Percentiles rank a stretch among this genome's conserved stretches.
These are phyloP conservation scores for Kryptolebias marmoratus DNA, from an alignment of 2,113 vertebrate species.

Conservation along the genomic window DNA sequence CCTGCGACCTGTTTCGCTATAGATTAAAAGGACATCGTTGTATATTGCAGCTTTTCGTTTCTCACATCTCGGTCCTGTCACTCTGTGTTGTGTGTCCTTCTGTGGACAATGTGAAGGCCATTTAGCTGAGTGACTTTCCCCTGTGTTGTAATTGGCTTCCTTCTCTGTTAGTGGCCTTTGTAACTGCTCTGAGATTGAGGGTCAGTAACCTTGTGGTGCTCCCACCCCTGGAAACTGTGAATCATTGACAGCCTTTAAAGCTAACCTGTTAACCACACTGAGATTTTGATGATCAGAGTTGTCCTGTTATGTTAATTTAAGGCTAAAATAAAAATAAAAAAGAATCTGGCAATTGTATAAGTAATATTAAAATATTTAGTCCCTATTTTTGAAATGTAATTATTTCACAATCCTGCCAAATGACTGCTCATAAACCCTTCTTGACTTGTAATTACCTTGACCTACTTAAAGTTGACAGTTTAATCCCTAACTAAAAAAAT, in stretches of 20 bases:
- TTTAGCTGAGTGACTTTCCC: conserved; percentile 53
- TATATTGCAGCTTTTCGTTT: conserved; percentile 38
- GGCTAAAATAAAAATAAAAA: conserved; percentile 25
- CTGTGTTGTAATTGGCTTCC: conserved; percentile 34
- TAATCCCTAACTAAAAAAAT: not conserved
- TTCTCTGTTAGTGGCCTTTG: conserved; percentile 23
- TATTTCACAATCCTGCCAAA: not conserved
- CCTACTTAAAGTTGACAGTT: not conserved
- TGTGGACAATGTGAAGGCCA: conserved; percentile 42
- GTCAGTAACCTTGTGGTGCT: conserved; percentile 30
- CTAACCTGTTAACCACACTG: conserved; percentile 13
- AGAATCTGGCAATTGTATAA: not conserved
- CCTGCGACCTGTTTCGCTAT: conserved; percentile 19
- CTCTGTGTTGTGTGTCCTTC: conserved; percentile 15
- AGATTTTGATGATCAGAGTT: conserved; percentile 21
- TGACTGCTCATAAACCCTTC: not conserved
- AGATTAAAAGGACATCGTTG: conserved; percentile 24
- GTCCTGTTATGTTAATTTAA: conserved; percentile 4
- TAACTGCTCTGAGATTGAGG: conserved; percentile 33
- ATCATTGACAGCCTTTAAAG: conserved; percentile 42
- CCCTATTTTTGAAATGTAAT: not conserved
- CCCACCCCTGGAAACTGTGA: conserved; percentile 36
- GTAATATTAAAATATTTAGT: not conserved
- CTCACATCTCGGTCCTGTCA: conserved; percentile 41
- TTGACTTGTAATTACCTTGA: not conserved